Conservation (phyloP, 2,113 vertebrate species). For the Hippocampus guttulatus region DNA sequence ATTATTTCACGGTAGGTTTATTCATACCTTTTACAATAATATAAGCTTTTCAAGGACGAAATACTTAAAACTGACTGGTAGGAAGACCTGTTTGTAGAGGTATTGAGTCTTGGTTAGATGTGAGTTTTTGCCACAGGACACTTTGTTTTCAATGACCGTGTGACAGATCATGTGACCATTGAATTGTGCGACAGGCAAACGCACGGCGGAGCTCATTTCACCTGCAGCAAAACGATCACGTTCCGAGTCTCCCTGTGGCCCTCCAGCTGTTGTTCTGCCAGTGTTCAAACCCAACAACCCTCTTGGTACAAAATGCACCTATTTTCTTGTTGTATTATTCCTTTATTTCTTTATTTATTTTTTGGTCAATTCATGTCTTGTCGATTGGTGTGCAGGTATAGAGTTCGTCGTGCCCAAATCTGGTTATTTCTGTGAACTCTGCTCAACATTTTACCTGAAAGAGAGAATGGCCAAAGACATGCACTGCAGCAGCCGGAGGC, state of each 20-base stretch:
- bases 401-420: constrained; percentile 71
- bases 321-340: background rate
- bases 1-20: too few species aligned
- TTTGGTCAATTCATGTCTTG: background rate
- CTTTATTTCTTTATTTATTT: background rate
- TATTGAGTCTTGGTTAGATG: background rate
- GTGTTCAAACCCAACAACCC: constrained; percentile 57
- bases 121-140: background rate
- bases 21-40: too few species aligned
- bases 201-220: constrained; percentile 7
- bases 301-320: constrained; percentile 47
- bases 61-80: background rate
- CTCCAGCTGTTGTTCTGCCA: constrained; percentile 42
- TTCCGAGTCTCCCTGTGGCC: constrained; percentile 29
- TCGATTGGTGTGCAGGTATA: constrained; percentile 45
- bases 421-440: constrained; percentile 72
- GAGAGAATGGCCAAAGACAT: constrained; percentile 29
- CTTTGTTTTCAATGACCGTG: background rate
- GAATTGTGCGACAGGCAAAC: constrained; percentile 42
- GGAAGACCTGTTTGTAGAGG: background rate
- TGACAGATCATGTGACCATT: background rate
- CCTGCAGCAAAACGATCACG: constrained; percentile 45
- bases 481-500: constrained; percentile 55
- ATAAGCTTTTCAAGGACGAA: background rate
- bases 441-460: constrained; percentile 49